Conservation (phyloP, 30 jellyfish, hydroid and myxozoan genomes). For the Chironex yamaguchii region DNA sequence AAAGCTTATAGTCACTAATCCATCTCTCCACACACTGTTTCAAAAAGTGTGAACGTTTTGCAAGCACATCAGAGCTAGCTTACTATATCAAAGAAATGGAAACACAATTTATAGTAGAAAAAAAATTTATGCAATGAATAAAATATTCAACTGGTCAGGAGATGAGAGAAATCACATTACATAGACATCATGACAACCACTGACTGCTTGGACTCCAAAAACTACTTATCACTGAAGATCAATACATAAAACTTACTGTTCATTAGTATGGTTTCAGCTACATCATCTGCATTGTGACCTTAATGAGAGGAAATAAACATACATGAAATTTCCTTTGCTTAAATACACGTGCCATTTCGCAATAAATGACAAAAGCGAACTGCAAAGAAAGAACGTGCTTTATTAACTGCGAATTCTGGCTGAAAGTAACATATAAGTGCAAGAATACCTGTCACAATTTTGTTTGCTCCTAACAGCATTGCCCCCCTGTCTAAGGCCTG, state of each 20-base stretch:
- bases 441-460: conserved; percentile 93
- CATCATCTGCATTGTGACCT: conserved; percentile 99
- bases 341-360: not conserved
- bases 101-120: not conserved
- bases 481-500: conserved; percentile 99
- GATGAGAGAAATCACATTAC: not conserved
- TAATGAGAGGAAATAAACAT: too few relatives aligned
- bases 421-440: not conserved
- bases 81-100: too few relatives aligned
- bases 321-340: not conserved
- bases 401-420: too few relatives aligned
- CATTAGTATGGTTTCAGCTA: conserved; percentile 98
- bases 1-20: too few relatives aligned
- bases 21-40: too few relatives aligned
- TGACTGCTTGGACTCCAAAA: not conserved
- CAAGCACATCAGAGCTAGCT: too few relatives aligned
- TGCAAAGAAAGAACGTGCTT: not conserved
- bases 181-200: not conserved
- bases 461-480: conserved; percentile 94
- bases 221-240: not conserved
- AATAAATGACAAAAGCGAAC: not conserved
- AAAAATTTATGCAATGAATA: not conserved
- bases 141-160: not conserved
- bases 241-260: conserved; percentile 75
- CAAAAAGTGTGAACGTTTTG: too few relatives aligned